Conservation (phyloP, 2,797 vertebrate species). For the Odontamblyopus lacepedii region DNA sequence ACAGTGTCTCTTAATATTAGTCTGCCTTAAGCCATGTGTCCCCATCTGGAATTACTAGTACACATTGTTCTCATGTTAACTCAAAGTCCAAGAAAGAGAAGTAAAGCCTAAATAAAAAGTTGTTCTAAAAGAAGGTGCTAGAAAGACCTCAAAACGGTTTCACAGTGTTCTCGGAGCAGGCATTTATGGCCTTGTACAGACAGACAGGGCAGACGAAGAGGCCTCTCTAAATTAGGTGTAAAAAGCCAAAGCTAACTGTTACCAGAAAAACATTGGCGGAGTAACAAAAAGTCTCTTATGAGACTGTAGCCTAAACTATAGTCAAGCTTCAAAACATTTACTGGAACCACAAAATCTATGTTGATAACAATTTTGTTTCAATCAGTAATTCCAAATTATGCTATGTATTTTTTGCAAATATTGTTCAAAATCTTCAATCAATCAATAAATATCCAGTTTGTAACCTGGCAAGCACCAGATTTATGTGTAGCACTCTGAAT, state of each 20-base stretch:
- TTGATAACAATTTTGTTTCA: too few relatives aligned
- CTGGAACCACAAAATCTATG: too few relatives aligned
- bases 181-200: conserved; percentile 10
- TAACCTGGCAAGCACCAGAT: too few relatives aligned
- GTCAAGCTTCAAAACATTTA: too few relatives aligned
- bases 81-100: neutral
- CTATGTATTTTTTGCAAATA: neutral
- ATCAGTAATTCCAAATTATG: neutral
- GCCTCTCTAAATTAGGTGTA: conserved; percentile 27
- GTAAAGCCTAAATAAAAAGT: conserved; percentile 9
- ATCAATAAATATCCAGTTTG: too few relatives aligned
- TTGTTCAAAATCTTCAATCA: too few relatives aligned
- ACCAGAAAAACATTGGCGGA: neutral
- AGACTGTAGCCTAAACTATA: too few relatives aligned
- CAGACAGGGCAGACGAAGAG: conserved; percentile 2
- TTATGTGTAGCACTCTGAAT: too few relatives aligned
- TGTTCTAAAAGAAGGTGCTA: conserved; percentile 28
- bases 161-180: conserved; percentile 10
- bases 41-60: conserved; percentile 11
- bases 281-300: neutral
- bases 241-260: conserved; percentile 19
- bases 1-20: neutral
- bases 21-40: neutral
- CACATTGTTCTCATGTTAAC: conserved; percentile 3
- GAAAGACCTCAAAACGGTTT: conserved; percentile 25